phyloP scores from a whole-genome alignment of 2,888 invertebrate genomes.

The Nomada fabriciana region DNA sequence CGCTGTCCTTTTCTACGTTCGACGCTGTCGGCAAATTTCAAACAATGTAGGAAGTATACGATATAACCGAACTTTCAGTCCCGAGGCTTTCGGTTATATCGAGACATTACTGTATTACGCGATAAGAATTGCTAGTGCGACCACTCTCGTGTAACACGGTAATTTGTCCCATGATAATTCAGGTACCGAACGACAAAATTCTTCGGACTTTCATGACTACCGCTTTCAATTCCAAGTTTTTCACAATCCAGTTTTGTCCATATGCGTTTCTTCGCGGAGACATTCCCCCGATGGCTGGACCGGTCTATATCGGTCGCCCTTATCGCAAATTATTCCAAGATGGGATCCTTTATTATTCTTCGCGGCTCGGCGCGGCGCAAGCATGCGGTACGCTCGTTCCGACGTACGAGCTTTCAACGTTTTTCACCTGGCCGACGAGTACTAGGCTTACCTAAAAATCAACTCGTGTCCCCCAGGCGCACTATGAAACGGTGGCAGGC shows the following conservation, averaged over 20 bases:
- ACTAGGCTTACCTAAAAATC: conserved; percentile 31
- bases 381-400: background rate
- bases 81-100: too few relatives aligned
- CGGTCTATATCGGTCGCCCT: background rate
- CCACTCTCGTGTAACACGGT: background rate
- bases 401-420: background rate
- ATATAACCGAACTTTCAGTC: too few relatives aligned
- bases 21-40: too few relatives aligned
- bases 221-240: conserved; percentile 25
- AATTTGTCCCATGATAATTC: conserved; percentile 49
- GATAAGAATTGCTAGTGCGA: conserved; percentile 37
- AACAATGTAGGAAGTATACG: too few relatives aligned
- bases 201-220: background rate
- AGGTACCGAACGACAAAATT: conserved; percentile 24
- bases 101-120: too few relatives aligned
- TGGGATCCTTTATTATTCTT: background rate
- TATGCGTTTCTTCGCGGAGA: too few relatives aligned
- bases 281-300: background rate
- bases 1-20: too few relatives aligned
- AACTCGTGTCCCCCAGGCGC: conserved; percentile 51
- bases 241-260: too few relatives aligned
- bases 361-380: background rate
- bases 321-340: background rate
- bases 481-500: background rate
- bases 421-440: conserved; percentile 21